These are phyloP conservation scores for Chionoecetes opilio DNA, from an alignment of 1,140 invertebrate genomes.

Conservation along the genomic window DNA sequence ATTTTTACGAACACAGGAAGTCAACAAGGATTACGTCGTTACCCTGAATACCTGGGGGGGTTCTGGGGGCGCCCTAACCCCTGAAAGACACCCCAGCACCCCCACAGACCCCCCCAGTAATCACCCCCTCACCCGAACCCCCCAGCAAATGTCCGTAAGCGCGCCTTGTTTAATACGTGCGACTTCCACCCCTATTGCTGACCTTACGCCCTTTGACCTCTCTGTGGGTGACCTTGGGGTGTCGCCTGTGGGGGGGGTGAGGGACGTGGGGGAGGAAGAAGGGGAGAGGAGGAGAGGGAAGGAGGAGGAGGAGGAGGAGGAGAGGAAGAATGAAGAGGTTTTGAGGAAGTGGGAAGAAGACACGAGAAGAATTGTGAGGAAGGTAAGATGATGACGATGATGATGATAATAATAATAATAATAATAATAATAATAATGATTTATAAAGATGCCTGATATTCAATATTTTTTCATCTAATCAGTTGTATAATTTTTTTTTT, in stretches of 20 bases:
- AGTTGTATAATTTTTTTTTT: no score
- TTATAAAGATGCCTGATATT: no score
- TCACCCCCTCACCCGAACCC: background rate
- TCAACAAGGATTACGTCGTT: conserved; percentile 37
- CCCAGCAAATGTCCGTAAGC: background rate
- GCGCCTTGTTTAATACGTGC: background rate
- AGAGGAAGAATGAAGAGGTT: background rate
- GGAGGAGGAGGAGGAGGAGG: background rate
- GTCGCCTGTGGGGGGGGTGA: background rate
- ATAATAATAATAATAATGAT: background rate
- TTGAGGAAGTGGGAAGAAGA: background rate
- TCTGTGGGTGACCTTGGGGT: background rate
- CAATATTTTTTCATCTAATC: no score
- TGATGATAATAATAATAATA: background rate
- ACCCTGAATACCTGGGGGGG: background rate
- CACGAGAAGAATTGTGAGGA: background rate
- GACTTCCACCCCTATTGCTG: conserved; percentile 52
- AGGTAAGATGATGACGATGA: background rate
- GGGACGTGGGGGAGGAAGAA: background rate
- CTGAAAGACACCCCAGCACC: background rate
- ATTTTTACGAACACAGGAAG: conserved; percentile 37
- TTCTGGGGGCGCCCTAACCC: background rate
- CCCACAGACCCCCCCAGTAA: conserved; percentile 41
- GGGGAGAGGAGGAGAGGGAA: background rate
- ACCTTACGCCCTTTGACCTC: background rate